phyloP scores from a whole-genome alignment of 2,888 invertebrate genomes.

The Drosophila aldrichi region DNA sequence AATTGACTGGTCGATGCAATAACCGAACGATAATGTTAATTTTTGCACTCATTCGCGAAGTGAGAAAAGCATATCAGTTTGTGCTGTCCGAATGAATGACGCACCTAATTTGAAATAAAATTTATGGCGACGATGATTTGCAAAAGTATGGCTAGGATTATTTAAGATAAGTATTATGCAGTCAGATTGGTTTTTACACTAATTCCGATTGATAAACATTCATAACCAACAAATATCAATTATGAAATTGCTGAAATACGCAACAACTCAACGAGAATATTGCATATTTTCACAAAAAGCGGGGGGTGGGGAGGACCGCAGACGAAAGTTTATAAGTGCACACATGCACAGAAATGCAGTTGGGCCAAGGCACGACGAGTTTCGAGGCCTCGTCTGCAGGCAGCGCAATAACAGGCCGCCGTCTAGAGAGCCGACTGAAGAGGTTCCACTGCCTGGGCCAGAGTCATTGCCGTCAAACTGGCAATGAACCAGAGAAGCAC shows the following conservation, averaged over 20 bases:
- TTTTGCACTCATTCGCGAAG: background rate
- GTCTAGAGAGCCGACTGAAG: slow-evolving; percentile 40
- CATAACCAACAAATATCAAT: background rate
- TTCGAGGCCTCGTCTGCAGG: slow-evolving; percentile 31
- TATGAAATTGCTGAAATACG: slow-evolving; percentile 3
- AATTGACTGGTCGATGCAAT: background rate
- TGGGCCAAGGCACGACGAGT: slow-evolving; percentile 44
- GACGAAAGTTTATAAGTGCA: slow-evolving; percentile 5
- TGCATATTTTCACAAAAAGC: slow-evolving; percentile 10
- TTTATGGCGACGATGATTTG: background rate
- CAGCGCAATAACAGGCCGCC: slow-evolving; percentile 36
- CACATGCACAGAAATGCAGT: slow-evolving; percentile 31
- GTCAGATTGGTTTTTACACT: background rate
- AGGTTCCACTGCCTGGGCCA: slow-evolving; percentile 27
- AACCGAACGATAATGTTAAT: background rate
- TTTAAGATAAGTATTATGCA: background rate
- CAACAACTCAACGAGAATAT: background rate
- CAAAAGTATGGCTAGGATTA: background rate
- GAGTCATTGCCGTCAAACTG: slow-evolving; percentile 75
- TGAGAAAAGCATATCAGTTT: background rate
- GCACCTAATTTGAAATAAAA: background rate
- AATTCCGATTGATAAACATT: background rate
- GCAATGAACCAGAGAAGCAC: slow-evolving; percentile 71
- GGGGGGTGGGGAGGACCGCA: background rate
- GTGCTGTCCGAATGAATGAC: background rate